A percentile compares a stretch with the other conserved stretches of the same genome.
These are phyloP conservation scores for Copidosoma floridanum DNA, from an alignment of 1,140 invertebrate species.

Conservation along the genomic window DNA sequence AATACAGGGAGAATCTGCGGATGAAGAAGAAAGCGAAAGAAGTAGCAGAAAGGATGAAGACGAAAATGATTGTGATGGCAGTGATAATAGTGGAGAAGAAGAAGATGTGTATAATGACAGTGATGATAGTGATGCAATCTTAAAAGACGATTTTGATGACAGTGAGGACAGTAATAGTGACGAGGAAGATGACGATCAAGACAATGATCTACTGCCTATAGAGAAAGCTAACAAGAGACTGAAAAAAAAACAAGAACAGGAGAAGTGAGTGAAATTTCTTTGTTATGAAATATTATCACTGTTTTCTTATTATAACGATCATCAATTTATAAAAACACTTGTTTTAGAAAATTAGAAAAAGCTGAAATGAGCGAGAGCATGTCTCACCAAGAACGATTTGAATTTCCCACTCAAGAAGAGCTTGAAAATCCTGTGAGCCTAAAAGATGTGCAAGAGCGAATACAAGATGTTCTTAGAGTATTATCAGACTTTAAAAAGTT, in stretches of 20 bases:
- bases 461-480: constrained; percentile 85
- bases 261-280: constrained; percentile 41
- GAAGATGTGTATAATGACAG: too few species aligned
- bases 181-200: constrained; percentile 54
- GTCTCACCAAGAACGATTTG: constrained; percentile 71
- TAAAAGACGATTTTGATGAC: constrained; percentile 41
- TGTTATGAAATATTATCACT: constrained; percentile 10
- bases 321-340: constrained; percentile 14
- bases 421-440: constrained; percentile 72
- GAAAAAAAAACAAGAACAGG: constrained; percentile 54
- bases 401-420: constrained; percentile 73
- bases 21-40: constrained; percentile 51
- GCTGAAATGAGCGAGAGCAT: constrained; percentile 78
- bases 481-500: constrained; percentile 85
- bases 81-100: too few species aligned
- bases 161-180: constrained; percentile 44
- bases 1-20: background rate
- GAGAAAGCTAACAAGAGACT: constrained; percentile 83
- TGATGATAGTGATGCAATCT: constrained; percentile 42
- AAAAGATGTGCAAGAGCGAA: constrained; percentile 84
- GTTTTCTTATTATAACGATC: constrained; percentile 3
- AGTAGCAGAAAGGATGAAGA: constrained; percentile 34
- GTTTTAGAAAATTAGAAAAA: constrained; percentile 69
- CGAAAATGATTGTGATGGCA: constrained; percentile 61
- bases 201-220: constrained; percentile 77